phyloP scores from a whole-genome alignment of 64 coral and sea anemone genomes.

The Actinia tenebrosa region DNA sequence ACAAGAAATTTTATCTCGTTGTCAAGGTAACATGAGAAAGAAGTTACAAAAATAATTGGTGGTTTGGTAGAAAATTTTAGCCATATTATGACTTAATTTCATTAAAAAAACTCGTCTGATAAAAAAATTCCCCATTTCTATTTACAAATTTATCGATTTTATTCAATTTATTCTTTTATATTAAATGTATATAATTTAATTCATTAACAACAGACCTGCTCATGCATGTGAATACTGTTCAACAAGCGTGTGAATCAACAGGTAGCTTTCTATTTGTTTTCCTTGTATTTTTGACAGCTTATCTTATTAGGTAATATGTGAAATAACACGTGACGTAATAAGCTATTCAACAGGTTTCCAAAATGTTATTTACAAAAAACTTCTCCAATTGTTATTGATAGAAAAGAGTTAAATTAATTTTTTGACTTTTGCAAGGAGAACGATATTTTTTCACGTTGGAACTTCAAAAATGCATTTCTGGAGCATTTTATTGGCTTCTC shows the following conservation, averaged over 20 bases:
- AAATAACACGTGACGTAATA: background rate
- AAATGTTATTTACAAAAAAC: background rate
- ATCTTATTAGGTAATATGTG: background rate
- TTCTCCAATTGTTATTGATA: background rate
- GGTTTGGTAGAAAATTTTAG: too few species aligned
- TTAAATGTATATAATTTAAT: background rate
- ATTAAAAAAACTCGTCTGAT: too few species aligned
- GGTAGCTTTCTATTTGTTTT: background rate
- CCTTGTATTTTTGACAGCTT: background rate
- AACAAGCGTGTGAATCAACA: background rate
- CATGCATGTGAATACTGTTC: background rate
- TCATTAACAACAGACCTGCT: background rate
- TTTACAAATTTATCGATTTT: too few species aligned
- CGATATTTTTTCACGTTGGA: background rate
- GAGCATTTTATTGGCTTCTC: constrained; percentile 2
- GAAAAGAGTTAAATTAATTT: background rate
- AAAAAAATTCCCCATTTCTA: too few species aligned
- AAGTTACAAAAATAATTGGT: too few species aligned
- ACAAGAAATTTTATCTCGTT: too few species aligned
- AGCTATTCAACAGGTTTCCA: background rate
- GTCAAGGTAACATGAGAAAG: too few species aligned
- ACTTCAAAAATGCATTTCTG: background rate
- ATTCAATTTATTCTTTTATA: too few species aligned
- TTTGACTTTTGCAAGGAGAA: background rate
- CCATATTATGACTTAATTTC: too few species aligned